Percentiles rank a stretch among this genome's conserved stretches.
These are phyloP conservation scores for Alouatta palliata DNA, from an alignment of 2,113 vertebrate genomes.

Conservation along the genomic window DNA sequence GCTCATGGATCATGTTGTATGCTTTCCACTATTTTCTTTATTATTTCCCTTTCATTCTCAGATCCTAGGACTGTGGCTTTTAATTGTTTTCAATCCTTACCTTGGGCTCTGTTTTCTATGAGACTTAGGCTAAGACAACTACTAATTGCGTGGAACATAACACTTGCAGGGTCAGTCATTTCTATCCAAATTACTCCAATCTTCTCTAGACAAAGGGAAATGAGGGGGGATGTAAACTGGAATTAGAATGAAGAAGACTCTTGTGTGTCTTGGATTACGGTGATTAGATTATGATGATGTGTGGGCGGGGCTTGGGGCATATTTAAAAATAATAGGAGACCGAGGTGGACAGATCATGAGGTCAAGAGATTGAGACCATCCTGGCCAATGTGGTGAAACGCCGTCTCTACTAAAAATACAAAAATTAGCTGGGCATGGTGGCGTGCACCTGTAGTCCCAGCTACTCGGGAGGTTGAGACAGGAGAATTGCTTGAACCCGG, in stretches of 20 bases:
- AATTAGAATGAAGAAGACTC: neutral
- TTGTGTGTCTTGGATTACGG: neutral
- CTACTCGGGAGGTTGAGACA: too few species aligned
- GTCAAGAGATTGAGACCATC: too few species aligned
- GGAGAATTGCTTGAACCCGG: too few species aligned
- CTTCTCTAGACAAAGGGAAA: neutral
- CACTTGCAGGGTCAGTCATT: accelerated
- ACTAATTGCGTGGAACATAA: neutral
- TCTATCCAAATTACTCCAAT: too few species aligned
- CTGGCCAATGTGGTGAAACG: too few species aligned
- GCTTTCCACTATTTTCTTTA: neutral
- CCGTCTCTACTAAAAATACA: too few species aligned
- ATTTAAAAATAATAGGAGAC: neutral
- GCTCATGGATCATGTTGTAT: accelerated
- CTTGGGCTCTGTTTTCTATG: neutral
- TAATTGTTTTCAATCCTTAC: neutral
- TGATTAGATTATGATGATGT: neutral
- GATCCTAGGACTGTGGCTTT: neutral
- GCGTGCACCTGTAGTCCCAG: too few species aligned
- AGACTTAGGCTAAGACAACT: neutral
- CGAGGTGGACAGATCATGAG: too few species aligned
- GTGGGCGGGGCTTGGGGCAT: neutral
- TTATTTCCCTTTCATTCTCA: neutral
- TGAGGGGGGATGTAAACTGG: neutral
- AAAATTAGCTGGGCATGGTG: too few species aligned